A percentile compares a stretch with the other conserved stretches of the same genome.
Conservation (phyloP, 2,888 invertebrate genomes). For the Hedychridium roseum region DNA sequence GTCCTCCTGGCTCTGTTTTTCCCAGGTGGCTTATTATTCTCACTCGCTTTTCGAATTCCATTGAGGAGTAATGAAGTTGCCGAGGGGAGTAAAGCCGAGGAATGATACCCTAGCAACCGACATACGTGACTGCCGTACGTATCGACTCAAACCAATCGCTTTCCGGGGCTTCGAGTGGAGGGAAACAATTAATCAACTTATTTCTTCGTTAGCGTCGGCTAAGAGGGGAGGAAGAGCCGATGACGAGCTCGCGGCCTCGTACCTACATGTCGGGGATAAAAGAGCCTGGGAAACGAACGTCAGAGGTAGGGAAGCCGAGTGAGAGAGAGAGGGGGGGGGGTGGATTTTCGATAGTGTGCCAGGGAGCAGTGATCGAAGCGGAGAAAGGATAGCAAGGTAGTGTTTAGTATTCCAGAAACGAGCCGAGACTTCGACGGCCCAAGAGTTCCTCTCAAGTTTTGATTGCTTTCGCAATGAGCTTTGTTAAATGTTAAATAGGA, state of each 20-base stretch:
- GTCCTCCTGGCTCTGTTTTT: too few species aligned
- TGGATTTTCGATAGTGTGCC: constrained; percentile 7
- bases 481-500: constrained; percentile 60
- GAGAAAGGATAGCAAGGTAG: constrained; percentile 11
- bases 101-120: too few species aligned
- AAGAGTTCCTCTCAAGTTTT: constrained; percentile 55
- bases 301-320: too few species aligned
- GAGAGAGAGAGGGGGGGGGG: constrained; percentile 13
- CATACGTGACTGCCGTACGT: not conserved
- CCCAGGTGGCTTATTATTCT: too few species aligned
- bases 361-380: not conserved
- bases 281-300: too few species aligned
- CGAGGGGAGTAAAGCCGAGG: too few species aligned
- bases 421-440: constrained; percentile 50
- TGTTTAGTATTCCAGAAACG: constrained; percentile 52
- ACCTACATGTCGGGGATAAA: too few species aligned
- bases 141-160: constrained; percentile 10
- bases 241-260: too few species aligned
- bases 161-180: constrained; percentile 8
- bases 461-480: constrained; percentile 62
- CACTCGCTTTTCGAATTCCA: too few species aligned
- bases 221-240: too few species aligned
- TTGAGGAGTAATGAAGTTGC: too few species aligned
- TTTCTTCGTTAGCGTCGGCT: constrained; percentile 36
- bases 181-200: constrained; percentile 47